phyloP scores from a whole-genome alignment of 2,113 vertebrate genomes.

The Chascanopsetta lugubris region DNA sequence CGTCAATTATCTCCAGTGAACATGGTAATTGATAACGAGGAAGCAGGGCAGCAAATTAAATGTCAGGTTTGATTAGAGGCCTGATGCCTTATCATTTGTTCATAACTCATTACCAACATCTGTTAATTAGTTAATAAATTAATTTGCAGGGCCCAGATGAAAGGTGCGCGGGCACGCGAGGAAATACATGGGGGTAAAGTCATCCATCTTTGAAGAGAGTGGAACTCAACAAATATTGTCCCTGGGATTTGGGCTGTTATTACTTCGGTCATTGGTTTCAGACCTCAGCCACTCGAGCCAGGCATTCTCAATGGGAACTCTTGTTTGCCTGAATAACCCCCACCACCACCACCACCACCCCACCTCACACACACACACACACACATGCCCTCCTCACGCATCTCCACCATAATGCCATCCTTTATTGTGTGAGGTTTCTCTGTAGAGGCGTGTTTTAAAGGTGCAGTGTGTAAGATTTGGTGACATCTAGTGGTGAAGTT shows the following conservation, averaged over 20 bases:
- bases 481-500: too few species aligned
- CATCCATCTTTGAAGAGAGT: constrained; percentile 75
- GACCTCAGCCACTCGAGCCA: constrained; percentile 64
- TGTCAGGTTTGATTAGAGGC: constrained; percentile 82
- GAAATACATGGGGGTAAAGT: constrained; percentile 68
- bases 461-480: too few species aligned
- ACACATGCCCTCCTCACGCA: constrained; percentile 60
- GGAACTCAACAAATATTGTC: constrained; percentile 77
- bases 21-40: constrained; percentile 80
- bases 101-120: constrained; percentile 83
- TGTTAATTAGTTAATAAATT: constrained; percentile 83
- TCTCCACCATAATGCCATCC: constrained; percentile 68
- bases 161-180: constrained; percentile 57
- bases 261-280: constrained; percentile 78
- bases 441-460: constrained; percentile 48
- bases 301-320: constrained; percentile 70
- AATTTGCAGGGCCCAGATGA: constrained; percentile 71
- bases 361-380: not conserved
- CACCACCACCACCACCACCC: constrained; percentile 2
- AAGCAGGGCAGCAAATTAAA: constrained; percentile 83
- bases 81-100: constrained; percentile 85
- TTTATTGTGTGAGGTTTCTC: constrained; percentile 64
- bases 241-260: constrained; percentile 77
- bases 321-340: constrained; percentile 62
- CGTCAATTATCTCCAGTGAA: constrained; percentile 78